These are phyloP conservation scores for Amphipyra berbera DNA, from an alignment of 2,888 invertebrate species.

Conservation along the genomic window DNA sequence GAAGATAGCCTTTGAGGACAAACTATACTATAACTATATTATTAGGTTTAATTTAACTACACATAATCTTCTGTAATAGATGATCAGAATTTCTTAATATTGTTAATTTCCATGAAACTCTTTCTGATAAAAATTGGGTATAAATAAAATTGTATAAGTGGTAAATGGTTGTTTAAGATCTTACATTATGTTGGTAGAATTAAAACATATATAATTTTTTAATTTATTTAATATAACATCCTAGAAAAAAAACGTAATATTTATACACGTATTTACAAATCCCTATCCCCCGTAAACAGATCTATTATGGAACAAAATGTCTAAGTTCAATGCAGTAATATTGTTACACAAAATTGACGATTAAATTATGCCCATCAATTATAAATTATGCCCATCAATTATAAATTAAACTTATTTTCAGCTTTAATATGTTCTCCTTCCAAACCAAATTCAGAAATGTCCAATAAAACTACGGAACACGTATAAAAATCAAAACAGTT, in stretches of 20 bases:
- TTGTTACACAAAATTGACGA: conserved; percentile 23
- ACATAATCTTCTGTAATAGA: conserved; percentile 50
- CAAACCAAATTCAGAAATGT: conserved; percentile 31
- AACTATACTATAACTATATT: conserved; percentile 37
- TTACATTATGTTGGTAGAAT: conserved; percentile 25
- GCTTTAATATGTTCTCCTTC: conserved; percentile 17
- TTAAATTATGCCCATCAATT: conserved; percentile 1
- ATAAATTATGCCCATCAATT: conserved; percentile 22
- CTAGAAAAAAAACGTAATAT: conserved; percentile 61
- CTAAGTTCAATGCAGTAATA: conserved; percentile 36
- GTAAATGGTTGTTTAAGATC: conserved; percentile 29
- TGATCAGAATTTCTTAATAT: conserved; percentile 56
- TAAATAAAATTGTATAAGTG: conserved; percentile 65
- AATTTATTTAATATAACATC: conserved; percentile 53
- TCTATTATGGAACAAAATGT: conserved; percentile 56
- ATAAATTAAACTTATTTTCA: conserved; percentile 19
- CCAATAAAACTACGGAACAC: conserved; percentile 41
- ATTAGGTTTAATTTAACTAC: conserved; percentile 57
- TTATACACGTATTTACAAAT: conserved; percentile 69
- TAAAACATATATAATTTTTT: conserved; percentile 25
- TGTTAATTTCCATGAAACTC: conserved; percentile 42
- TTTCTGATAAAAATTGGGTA: conserved; percentile 43
- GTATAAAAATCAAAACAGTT: conserved; percentile 30
- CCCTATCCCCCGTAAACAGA: conserved; percentile 64
- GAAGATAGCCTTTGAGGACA: conserved; percentile 72